Evolutionary conservation across 2,888 invertebrate genomes (phyloP).

Genomic region (Uropetala carovei): DNA sequence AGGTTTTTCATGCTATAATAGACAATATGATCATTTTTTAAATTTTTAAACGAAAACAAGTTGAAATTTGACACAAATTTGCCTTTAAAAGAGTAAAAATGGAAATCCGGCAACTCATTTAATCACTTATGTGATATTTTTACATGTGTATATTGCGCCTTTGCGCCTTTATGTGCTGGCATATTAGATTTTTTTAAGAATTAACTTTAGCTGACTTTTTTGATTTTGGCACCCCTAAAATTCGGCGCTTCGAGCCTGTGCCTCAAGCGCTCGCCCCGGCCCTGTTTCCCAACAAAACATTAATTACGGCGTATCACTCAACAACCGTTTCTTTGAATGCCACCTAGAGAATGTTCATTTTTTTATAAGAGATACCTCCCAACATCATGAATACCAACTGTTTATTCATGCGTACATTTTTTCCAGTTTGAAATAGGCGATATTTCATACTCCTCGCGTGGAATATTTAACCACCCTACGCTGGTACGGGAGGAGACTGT

Average conservation of each 20-base stretch:
- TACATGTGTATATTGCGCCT: no score
- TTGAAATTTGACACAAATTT: no score
- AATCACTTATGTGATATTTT: no score
- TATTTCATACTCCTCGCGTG: not conserved
- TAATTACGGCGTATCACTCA: not conserved
- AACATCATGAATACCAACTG: not conserved
- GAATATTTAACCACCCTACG: not conserved
- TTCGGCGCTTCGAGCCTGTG: not conserved
- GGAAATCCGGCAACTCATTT: no score
- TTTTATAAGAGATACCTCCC: not conserved
- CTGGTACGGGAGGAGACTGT: not conserved
- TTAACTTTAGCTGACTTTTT: no score
- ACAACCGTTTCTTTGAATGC: constrained; percentile 10
- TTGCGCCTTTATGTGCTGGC: no score
- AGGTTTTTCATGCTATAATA: no score
- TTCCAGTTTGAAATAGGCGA: constrained; percentile 16
- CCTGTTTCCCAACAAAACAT: not conserved
- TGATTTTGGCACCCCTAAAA: no score
- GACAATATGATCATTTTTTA: no score
- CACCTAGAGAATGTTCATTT: not conserved
- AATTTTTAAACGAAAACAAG: no score
- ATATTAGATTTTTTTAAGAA: no score
- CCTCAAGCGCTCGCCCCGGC: not conserved
- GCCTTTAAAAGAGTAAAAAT: no score
- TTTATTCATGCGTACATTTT: constrained; percentile 24